phyloP scores from a whole-genome alignment of 2,888 invertebrate species.

The Cryptocephalus moraei region DNA sequence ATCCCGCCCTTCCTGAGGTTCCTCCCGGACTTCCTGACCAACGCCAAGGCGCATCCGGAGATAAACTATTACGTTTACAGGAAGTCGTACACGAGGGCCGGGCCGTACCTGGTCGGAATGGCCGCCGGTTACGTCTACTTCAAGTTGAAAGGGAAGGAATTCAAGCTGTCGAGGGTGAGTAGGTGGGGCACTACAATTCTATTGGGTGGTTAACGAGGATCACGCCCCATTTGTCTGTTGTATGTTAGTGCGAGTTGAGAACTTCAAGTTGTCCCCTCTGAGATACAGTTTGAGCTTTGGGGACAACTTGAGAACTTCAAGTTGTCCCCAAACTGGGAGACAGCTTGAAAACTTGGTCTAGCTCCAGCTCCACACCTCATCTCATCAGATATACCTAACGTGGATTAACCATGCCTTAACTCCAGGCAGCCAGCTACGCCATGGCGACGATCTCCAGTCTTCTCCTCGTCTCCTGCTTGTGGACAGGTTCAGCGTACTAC shows the following conservation, averaged over 20 bases:
- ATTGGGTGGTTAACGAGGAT: too few relatives aligned
- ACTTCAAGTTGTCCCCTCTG: too few relatives aligned
- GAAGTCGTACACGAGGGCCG: constrained; percentile 48
- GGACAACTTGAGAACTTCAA: too few relatives aligned
- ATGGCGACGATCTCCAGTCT: constrained; percentile 21
- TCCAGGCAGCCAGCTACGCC: background rate
- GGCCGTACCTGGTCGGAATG: constrained; percentile 49
- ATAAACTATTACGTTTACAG: constrained; percentile 47
- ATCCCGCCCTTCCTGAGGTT: constrained; percentile 45
- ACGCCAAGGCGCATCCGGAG: constrained; percentile 38
- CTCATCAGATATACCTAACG: too few relatives aligned
- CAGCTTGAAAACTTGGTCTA: too few relatives aligned
- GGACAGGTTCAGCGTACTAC: constrained; percentile 40
- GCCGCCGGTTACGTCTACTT: constrained; percentile 42
- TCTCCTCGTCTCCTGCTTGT: constrained; percentile 39
- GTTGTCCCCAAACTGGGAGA: too few relatives aligned
- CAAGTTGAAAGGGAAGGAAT: constrained; percentile 24
- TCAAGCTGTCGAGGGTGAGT: constrained; percentile 29
- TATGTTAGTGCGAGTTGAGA: too few relatives aligned
- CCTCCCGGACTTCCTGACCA: constrained; percentile 44
- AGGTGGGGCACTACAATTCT: too few relatives aligned
- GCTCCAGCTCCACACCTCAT: too few relatives aligned
- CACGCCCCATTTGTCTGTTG: too few relatives aligned
- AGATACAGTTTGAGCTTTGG: too few relatives aligned
- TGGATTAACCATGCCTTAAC: background rate